Conservation (phyloP, 1,140 invertebrate species). For the Monochamus saltuarius region DNA sequence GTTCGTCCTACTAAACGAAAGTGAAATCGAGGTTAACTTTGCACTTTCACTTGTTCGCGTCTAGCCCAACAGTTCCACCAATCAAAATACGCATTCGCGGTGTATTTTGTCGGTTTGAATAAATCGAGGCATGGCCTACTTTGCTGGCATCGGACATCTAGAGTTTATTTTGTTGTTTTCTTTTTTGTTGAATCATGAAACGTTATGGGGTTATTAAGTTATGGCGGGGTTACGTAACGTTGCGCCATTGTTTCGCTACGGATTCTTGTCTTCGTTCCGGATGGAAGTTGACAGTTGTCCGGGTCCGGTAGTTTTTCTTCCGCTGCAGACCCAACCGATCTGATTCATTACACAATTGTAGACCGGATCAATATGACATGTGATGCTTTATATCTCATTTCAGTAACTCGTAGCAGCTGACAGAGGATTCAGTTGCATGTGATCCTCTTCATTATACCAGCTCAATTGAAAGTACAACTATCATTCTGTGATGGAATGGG, state of each 20-base stretch:
- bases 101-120: conserved; percentile 49
- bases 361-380: no score
- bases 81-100: conserved; percentile 35
- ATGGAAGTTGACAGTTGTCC: conserved; percentile 1
- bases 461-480: no score
- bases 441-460: no score
- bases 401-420: no score
- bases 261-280: conserved; percentile 9
- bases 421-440: no score
- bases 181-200: conserved; percentile 28
- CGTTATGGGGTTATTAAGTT: conserved; percentile 24
- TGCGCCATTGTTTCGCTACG: conserved; percentile 17
- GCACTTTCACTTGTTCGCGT: conserved; percentile 53
- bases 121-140: conserved; percentile 51
- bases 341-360: no score
- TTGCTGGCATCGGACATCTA: conserved; percentile 42
- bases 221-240: conserved; percentile 27
- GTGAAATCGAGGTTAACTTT: conserved; percentile 54
- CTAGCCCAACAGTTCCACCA: conserved; percentile 47
- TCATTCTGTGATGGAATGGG: no score
- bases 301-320: no score
- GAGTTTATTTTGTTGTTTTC: conserved; percentile 38
- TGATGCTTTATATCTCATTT: no score
- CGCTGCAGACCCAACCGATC: no score
- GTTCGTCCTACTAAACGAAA: conserved; percentile 54